Conservation (phyloP, 2,113 vertebrate species). For the Poeciliopsis turrubarensis region DNA sequence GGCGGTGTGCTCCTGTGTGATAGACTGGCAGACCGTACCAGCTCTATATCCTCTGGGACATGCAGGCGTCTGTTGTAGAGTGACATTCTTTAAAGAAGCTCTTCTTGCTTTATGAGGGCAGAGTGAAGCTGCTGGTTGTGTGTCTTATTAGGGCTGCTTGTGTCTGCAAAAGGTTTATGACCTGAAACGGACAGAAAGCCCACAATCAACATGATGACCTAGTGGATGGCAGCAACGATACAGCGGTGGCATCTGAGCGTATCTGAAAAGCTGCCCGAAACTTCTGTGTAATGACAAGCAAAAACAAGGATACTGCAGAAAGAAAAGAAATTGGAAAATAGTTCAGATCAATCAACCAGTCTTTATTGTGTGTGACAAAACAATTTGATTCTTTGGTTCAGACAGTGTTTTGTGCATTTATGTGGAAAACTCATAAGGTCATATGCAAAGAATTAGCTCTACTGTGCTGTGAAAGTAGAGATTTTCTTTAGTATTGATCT, state of each 20-base stretch:
- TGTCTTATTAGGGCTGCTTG: slow-evolving; percentile 63
- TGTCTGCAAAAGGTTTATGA: slow-evolving; percentile 54
- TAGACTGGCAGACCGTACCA: slow-evolving; percentile 71
- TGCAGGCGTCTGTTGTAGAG: slow-evolving; percentile 52
- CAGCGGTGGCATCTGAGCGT: slow-evolving; percentile 24
- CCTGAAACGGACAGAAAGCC: slow-evolving; percentile 50
- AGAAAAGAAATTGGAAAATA: slow-evolving; percentile 8
- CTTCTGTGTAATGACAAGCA: slow-evolving; percentile 30
- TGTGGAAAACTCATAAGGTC: neutral
- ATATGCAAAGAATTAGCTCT: neutral
- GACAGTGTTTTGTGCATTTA: neutral
- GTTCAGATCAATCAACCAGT: slow-evolving; percentile 28
- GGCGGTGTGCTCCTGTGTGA: slow-evolving; percentile 71
- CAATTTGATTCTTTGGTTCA: neutral
- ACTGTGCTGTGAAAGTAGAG: neutral
- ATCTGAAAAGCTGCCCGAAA: slow-evolving; percentile 51
- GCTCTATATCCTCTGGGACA: slow-evolving; percentile 67
- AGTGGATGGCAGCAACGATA: slow-evolving; percentile 30
- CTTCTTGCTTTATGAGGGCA: slow-evolving; percentile 50
- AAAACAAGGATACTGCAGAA: slow-evolving; percentile 11
- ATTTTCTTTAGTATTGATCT: neutral
- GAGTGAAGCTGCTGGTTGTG: slow-evolving; percentile 18
- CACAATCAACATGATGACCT: slow-evolving; percentile 51
- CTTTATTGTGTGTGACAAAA: slow-evolving; percentile 18
- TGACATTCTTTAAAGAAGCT: slow-evolving; percentile 50